These are phyloP conservation scores for Cyclopterus lumpus DNA, from an alignment of 2,797 vertebrate species.

Conservation along the genomic window DNA sequence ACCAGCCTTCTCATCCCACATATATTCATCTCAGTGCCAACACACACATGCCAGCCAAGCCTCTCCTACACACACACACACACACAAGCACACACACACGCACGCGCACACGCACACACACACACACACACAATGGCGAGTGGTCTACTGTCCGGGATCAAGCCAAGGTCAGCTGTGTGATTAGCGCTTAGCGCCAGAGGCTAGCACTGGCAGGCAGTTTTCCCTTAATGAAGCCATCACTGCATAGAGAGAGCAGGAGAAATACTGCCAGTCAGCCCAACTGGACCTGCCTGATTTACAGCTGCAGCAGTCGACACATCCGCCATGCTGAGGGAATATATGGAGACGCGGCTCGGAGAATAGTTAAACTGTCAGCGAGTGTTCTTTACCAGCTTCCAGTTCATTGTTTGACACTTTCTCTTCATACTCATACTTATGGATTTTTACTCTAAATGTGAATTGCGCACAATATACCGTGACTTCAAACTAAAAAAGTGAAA, in stretches of 20 bases:
- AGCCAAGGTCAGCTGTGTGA: constrained; percentile 74
- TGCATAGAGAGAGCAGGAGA: constrained; percentile 54
- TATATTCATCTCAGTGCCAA: constrained; percentile 39
- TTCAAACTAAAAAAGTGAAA: background rate
- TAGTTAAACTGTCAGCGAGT: constrained; percentile 62
- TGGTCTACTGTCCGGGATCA: constrained; percentile 60
- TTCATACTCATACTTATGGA: constrained; percentile 15
- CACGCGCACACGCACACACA: constrained; percentile 16
- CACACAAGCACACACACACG: constrained; percentile 7
- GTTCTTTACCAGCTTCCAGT: constrained; percentile 41
- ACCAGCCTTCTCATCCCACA: constrained; percentile 11
- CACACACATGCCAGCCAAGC: constrained; percentile 29
- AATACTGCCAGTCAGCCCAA: constrained; percentile 70
- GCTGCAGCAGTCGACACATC: constrained; percentile 62
- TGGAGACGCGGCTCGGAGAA: constrained; percentile 42
- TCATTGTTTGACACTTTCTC: constrained; percentile 40
- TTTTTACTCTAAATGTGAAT: constrained; percentile 13
- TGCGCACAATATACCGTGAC: background rate
- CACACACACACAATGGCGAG: constrained; percentile 30
- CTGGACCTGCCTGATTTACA: constrained; percentile 69
- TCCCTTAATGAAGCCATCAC: constrained; percentile 71
- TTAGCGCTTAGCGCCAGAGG: constrained; percentile 67
- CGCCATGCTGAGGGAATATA: constrained; percentile 56
- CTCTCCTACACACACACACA: background rate
- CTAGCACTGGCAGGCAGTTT: constrained; percentile 67